phyloP scores from a whole-genome alignment of 2,113 vertebrate genomes.

The Suricata suricatta region DNA sequence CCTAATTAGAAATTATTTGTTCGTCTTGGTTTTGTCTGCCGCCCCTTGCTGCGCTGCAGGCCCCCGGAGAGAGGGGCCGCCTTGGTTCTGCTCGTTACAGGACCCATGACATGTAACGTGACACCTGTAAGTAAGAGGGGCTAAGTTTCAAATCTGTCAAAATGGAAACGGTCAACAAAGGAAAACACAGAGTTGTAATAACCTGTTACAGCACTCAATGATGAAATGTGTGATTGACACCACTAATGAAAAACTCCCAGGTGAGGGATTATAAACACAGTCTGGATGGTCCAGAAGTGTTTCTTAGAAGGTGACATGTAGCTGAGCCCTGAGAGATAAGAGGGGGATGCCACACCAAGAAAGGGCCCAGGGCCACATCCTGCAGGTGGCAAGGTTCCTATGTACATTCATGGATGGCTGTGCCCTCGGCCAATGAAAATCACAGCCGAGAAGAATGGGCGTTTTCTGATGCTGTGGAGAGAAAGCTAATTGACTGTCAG shows the following conservation, averaged over 20 bases:
- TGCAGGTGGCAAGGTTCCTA: background rate
- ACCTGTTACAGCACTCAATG: background rate
- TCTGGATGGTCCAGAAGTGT: too few relatives aligned
- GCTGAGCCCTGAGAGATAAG: background rate
- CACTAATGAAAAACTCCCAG: background rate
- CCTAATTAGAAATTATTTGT: background rate
- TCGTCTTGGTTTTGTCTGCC: background rate
- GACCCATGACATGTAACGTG: background rate
- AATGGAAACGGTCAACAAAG: too few relatives aligned
- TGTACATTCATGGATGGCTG: background rate
- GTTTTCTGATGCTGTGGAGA: background rate
- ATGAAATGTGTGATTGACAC: background rate
- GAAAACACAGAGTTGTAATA: too few relatives aligned
- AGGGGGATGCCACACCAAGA: background rate
- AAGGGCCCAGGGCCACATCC: background rate
- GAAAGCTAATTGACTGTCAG: background rate
- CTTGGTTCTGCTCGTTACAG: background rate
- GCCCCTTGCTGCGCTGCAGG: background rate
- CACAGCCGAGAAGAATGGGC: background rate
- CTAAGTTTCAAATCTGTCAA: background rate
- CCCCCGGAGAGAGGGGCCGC: accelerated
- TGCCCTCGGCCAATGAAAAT: background rate
- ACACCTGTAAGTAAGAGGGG: background rate
- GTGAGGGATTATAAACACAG: background rate
- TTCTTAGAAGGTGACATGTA: background rate